A percentile compares a stretch with the other conserved stretches of the same genome.
Conservation (phyloP, 2,113 vertebrate genomes). For the Cochlearius cochlearius region DNA sequence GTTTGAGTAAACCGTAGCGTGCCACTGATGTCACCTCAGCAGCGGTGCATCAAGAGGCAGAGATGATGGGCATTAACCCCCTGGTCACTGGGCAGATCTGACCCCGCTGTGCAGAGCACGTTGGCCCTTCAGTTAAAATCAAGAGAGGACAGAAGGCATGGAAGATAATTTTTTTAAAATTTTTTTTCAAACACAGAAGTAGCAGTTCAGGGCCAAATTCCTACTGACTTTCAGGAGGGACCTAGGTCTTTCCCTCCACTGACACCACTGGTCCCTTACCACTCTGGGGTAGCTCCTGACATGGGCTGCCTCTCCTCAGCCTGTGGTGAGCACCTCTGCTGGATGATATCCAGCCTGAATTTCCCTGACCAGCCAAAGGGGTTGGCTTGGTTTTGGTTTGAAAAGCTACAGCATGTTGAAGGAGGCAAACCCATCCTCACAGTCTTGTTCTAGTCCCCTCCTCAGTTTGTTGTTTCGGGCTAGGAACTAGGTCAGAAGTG, state of each 20-base stretch:
- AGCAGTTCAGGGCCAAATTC: not conserved
- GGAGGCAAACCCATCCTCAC: not conserved
- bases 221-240: not conserved
- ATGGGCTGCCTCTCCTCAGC: not conserved
- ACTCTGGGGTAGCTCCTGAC: not conserved
- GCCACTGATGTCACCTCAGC: not conserved
- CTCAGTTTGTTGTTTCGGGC: not conserved
- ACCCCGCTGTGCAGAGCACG: accelerated
- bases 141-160: not conserved
- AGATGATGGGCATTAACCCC: not conserved
- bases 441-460: not conserved
- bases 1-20: not conserved
- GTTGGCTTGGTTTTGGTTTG: not conserved
- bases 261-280: not conserved
- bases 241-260: not conserved
- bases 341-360: not conserved
- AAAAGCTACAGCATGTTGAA: not conserved
- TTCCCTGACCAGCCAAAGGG: not conserved
- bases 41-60: not conserved
- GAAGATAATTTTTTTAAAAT: not conserved
- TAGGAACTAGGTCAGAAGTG: not conserved
- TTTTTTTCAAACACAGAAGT: not conserved
- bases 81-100: not conserved
- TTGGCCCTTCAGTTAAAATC: not conserved
- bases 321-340: not conserved